Conservation (phyloP, 64 coral and sea anemone species). For the Stichodactyla mertensii region DNA sequence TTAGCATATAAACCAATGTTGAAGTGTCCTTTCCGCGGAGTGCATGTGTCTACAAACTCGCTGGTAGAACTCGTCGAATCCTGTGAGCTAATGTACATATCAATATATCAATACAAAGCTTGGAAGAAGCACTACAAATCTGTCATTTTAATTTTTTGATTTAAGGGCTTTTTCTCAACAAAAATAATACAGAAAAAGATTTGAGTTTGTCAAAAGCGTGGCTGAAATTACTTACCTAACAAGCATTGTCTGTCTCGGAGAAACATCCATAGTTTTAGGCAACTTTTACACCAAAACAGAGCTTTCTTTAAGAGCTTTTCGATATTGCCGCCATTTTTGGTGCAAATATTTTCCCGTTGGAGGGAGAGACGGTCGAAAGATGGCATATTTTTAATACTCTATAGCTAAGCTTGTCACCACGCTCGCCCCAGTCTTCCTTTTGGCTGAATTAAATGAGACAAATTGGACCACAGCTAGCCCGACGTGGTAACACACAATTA, state of each 20-base stretch:
- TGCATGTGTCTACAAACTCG: slow-evolving; percentile 13
- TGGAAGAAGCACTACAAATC: not conserved
- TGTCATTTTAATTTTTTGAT: slow-evolving; percentile 26
- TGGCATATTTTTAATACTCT: not conserved
- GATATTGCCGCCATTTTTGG: slow-evolving; percentile 1
- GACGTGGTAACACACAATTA: too few relatives aligned
- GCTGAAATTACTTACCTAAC: not conserved
- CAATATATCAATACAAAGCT: too few relatives aligned
- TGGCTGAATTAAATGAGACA: too few relatives aligned
- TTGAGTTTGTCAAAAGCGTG: not conserved
- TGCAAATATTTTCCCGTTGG: not conserved
- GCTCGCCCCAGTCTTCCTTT: too few relatives aligned
- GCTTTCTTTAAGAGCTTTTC: not conserved
- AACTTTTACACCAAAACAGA: slow-evolving; percentile 4
- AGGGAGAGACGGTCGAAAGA: not conserved
- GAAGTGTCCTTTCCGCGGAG: slow-evolving; percentile 20
- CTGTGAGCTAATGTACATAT: too few relatives aligned
- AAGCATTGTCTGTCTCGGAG: not conserved
- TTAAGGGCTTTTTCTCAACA: not conserved
- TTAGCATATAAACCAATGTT: slow-evolving; percentile 31
- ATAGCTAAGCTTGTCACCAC: too few relatives aligned
- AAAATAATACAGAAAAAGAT: not conserved
- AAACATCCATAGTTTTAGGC: not conserved
- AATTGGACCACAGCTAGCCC: too few relatives aligned
- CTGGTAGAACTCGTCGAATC: too few relatives aligned